Conservation (phyloP, 2,888 invertebrate species). For the Hyalella azteca region DNA sequence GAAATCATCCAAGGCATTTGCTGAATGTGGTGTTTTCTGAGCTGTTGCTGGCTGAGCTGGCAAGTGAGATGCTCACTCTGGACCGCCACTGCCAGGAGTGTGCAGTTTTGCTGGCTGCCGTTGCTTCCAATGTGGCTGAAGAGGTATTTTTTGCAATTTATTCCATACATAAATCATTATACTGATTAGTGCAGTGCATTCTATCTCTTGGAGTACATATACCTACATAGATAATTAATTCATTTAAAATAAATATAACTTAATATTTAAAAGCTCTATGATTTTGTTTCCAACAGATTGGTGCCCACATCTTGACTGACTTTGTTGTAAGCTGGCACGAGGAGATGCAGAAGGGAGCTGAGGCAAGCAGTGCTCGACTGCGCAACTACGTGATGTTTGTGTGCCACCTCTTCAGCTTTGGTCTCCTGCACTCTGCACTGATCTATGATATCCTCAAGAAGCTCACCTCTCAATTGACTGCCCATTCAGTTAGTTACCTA, state of each 20-base stretch:
- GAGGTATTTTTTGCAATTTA: no score
- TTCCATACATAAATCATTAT: no score
- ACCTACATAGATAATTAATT: no score
- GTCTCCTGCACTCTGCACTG: slow-evolving; percentile 78
- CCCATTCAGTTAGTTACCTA: slow-evolving; percentile 73
- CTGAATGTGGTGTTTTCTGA: slow-evolving; percentile 78
- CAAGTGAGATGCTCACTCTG: slow-evolving; percentile 45
- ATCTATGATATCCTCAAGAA: slow-evolving; percentile 79
- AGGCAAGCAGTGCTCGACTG: slow-evolving; percentile 76
- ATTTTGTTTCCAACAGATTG: slow-evolving; percentile 40
- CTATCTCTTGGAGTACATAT: no score
- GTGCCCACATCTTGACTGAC: slow-evolving; percentile 53
- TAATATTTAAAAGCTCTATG: not conserved
- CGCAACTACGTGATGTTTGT: slow-evolving; percentile 82
- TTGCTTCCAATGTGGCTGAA: slow-evolving; percentile 88
- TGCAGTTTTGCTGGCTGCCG: slow-evolving; percentile 78
- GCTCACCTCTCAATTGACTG: slow-evolving; percentile 68
- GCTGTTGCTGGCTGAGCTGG: slow-evolving; percentile 73
- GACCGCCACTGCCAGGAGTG: slow-evolving; percentile 74
- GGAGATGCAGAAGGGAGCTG: slow-evolving; percentile 59
- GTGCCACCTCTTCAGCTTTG: slow-evolving; percentile 85
- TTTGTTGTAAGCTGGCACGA: slow-evolving; percentile 52
- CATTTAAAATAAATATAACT: no score
- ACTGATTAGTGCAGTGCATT: no score
- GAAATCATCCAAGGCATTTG: slow-evolving; percentile 78